phyloP scores from a whole-genome alignment of 2,888 invertebrate species.

The Drosophila vallismaia region DNA sequence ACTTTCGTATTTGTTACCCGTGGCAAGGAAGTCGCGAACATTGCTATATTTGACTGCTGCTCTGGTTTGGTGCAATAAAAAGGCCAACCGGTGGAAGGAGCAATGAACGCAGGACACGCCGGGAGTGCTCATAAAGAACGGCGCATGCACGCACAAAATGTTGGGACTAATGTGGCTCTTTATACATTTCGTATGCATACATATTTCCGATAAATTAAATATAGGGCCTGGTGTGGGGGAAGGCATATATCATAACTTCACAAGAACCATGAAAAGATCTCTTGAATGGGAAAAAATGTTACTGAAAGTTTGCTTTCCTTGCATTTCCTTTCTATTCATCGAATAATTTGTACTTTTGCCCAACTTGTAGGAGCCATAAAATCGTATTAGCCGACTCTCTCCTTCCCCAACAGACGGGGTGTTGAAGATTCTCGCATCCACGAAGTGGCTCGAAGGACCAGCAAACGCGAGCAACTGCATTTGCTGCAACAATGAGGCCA shows the following conservation, averaged over 20 bases:
- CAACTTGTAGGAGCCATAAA: constrained; percentile 48
- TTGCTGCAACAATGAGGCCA: constrained; percentile 53
- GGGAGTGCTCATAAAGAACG: neutral
- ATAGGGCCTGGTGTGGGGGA: neutral
- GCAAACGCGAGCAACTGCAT: constrained; percentile 31
- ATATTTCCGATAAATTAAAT: neutral
- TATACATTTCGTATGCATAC: neutral
- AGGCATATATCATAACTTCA: neutral
- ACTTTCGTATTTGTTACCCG: constrained; percentile 32
- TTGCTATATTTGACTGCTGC: constrained; percentile 34
- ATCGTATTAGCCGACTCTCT: constrained; percentile 57
- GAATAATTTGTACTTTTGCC: constrained; percentile 39
- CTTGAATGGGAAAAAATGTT: neutral
- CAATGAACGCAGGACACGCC: neutral
- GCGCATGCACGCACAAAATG: neutral
- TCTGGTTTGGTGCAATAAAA: constrained; percentile 22
- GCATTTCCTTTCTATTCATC: constrained; percentile 12
- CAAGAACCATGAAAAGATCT: neutral
- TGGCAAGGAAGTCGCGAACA: constrained; percentile 11
- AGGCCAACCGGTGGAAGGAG: constrained; percentile 17
- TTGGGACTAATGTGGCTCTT: neutral
- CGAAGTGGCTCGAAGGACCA: constrained; percentile 32
- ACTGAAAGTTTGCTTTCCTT: neutral
- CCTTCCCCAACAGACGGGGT: constrained; percentile 54
- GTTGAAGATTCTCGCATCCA: constrained; percentile 53